Base-by-base conservation (phyloP, 1,140 invertebrate species). In the Cyrtorhinus lividipennis region DNA sequence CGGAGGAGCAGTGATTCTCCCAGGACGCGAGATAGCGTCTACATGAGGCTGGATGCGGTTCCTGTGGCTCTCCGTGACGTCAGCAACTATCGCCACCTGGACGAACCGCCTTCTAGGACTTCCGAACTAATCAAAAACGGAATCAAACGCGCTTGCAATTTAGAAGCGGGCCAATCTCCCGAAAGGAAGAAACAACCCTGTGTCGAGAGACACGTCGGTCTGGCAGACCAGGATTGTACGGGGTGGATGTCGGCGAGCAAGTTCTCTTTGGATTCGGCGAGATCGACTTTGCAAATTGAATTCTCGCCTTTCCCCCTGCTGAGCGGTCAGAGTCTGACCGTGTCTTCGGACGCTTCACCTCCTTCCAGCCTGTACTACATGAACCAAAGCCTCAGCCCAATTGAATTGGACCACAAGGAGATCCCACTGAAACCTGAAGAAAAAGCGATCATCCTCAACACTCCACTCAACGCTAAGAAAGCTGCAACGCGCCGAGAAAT, bases 61-160 rank as follows among this genome's bases (percentile, higher is more conserved):
- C 69, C 69, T 8, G 67, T 63, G 0, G 70, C 68, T n/a, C 62
- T 71, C 12, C 60, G 70, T 0, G 70, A 71, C 61, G 65, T 71
- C 53, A 70, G 69, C 64, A 71, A 71, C 62, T 66, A 68, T 57
- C 65, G 64, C n/a, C 5, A 20, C 56, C 62, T 58, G 25, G 56
- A 44, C 2, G 23, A 45, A 13, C 58, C 62, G n/a, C 64, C 66
- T 45, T 57, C 56, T 25, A 30, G 56, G 5, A 44, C 62, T 1
- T 59, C 58, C 18, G 15, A 62, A 27, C 18, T 48, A 1, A 44
- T 38, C 15, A 13, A 59, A 20, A 15, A 10, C 5, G 18, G 20
- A 24, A 13, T 22, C 24, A 27, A 27, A 26, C 13, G 27, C 24
- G 8, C 12, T 5, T 12, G n/a, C 12, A 3, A 61, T 26, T n/a